Base-by-base conservation (phyloP, 2,888 invertebrate species). In the Laothoe populi region DNA sequence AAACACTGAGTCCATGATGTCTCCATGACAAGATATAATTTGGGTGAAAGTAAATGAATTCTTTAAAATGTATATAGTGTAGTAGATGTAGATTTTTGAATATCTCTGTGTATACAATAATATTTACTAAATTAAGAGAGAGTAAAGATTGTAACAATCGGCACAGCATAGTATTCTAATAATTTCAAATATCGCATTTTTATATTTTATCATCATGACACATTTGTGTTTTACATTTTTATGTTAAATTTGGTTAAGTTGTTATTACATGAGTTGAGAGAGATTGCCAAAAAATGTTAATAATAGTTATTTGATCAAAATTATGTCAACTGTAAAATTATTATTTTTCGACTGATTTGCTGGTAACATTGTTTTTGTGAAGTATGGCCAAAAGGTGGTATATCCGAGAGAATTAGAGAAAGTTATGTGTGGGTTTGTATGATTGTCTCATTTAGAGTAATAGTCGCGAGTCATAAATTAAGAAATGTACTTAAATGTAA, bases 101-200 rank as follows among this genome's bases (percentile, higher is more conserved):
- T 19, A 53, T 53, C 53, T 53, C 31, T 53, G 35, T 53, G 35
- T 53, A 53, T 53, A 45, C 21, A 45, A 11, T 53, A 31, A 5
- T 53, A 53, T 19, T 53, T 53, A 46, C 21, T 46, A 45, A 10
- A 46, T 21, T 11, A 4, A 42, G 31, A 31, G 16, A 8, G 46
- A 0, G 24, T 19, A 16, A 11, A 21, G 53, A 35, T 8, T 21
- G 19, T 19, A 35, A 53, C 0, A 16, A 19, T 53, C 53, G 53
- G 53, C 53, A 35, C 35, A 53, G 19, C 13, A 35, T 19, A 35
- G 19, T 49, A 49, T 4, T 35, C 31, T 31, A 31, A 16, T 35
- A 64, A 59, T 63, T 67, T 68, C 62, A 65, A 68, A 67, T 71
- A 66, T 66, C 60, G 65, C 68, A 70, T 70, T 65, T 31, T 66